Evolutionary conservation across 2,797 vertebrate species (phyloP), one percentile per base, ranked within the genome.

Genomic region (Leptoclinus maculatus): DNA sequence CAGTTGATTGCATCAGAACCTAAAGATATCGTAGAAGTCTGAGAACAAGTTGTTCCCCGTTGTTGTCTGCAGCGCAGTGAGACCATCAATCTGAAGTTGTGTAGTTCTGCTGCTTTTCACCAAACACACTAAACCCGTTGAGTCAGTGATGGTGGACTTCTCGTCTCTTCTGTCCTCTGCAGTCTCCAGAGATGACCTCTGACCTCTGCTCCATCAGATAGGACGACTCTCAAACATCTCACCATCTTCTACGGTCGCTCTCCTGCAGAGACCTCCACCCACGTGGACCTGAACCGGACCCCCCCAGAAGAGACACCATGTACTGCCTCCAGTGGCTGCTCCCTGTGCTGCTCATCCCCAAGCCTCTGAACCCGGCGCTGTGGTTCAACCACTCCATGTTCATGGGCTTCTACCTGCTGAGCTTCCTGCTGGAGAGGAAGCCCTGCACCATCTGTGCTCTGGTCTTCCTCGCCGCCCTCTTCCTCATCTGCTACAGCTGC

Each of bases 331-430:
- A 99, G 96, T 99, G 98, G 98, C 93, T 99, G 74, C 96, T 99
- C 9, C 98, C 98, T 0, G 98, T 99, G 87, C 97, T 99, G 86
- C 97, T 99, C 90, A 99, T 99, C 93, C 98, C 98, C 83, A 99
- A 99, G 88, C 98, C 98, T 49, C 95, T 99, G 91, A 99, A 99
- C 93, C 98, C 98, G 2, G 98, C 98, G 0, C 89, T 99, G 91
- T 99, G 98, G 98, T 99, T 99, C 94, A 99, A 96, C 92, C 98
- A 99, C 95, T 99, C 98, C 66, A 97, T 99, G 97, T 99, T 99
- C 91, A 99, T 99, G 98, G 98, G 98, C 92, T 99, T 99, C 95
- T 99, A 99, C 94, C 94, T 99, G 93, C 97, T 99, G 90, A 99
- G 98, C 95, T 99, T 99, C 93, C 95, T 99, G 89, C 93, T 99